These are phyloP conservation scores for Anolis carolinensis DNA, from an alignment of 2,113 vertebrate species.

Conservation along the genomic window DNA sequence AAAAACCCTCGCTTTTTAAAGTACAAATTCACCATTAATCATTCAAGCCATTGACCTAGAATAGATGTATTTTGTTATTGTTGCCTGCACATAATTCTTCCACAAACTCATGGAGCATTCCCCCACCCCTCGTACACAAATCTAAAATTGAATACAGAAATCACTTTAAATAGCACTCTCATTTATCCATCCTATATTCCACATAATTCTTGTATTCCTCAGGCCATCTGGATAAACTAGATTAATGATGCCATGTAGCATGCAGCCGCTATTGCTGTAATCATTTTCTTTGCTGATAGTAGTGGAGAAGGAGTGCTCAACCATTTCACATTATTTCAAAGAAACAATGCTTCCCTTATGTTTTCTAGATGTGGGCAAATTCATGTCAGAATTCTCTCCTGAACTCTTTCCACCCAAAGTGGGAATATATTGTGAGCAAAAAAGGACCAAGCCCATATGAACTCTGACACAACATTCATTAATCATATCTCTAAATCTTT, in stretches of 20 bases:
- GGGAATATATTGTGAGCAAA: conserved; percentile 10
- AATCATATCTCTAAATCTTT: conserved; percentile 22
- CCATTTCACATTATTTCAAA: conserved; percentile 7
- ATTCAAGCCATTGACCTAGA: neutral
- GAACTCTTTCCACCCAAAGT: neutral
- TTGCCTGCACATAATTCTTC: neutral
- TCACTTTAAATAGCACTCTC: conserved; percentile 2
- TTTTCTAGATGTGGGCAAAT: neutral
- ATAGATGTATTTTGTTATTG: neutral
- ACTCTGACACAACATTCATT: conserved; percentile 26
- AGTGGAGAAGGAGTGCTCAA: neutral
- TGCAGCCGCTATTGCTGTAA: neutral
- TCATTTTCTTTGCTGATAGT: neutral
- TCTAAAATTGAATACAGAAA: neutral
- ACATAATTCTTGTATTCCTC: conserved; percentile 13
- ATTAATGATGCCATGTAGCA: conserved; percentile 11
- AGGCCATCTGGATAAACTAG: conserved; percentile 30
- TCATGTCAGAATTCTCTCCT: neutral
- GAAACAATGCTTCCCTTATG: neutral
- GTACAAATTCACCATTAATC: neutral
- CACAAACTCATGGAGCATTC: too few species aligned
- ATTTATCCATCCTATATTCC: conserved; percentile 18
- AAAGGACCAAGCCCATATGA: neutral
- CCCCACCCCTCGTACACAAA: neutral
- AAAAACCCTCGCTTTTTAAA: neutral